Evolutionary conservation across 2,888 invertebrate genomes (phyloP).

Genomic region (Ophion ellenae): DNA sequence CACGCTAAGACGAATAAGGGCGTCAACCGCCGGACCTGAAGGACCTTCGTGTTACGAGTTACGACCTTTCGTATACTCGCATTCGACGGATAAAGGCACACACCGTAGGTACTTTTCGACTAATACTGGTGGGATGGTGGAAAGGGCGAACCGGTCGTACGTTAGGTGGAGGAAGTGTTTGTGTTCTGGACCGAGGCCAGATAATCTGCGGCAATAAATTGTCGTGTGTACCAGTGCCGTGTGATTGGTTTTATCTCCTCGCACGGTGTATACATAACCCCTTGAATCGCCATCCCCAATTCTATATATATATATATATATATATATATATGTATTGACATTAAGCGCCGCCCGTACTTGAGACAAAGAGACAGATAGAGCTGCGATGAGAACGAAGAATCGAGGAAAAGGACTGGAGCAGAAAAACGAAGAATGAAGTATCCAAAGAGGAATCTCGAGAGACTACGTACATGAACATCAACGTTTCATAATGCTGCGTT

Average conservation of each 20-base stretch:
- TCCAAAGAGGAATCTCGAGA: conserved; percentile 47
- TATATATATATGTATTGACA: background rate
- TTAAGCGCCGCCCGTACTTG: background rate
- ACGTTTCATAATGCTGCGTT: conserved; percentile 32
- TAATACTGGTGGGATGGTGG: conserved; percentile 25
- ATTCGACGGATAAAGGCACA: background rate
- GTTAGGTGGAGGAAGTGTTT: conserved; percentile 75
- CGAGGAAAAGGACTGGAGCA: conserved; percentile 40
- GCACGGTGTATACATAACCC: conserved; percentile 69
- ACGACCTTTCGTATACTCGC: conserved; percentile 3
- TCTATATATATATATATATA: conserved; percentile 36
- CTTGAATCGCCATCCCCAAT: conserved; percentile 50
- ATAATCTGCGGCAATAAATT: conserved; percentile 83
- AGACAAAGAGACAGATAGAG: conserved; percentile 15
- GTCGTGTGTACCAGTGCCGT: conserved; percentile 79
- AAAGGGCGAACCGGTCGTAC: conserved; percentile 37
- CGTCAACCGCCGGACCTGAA: background rate
- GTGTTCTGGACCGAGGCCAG: conserved; percentile 81
- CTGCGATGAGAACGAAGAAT: conserved; percentile 19
- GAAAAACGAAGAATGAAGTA: conserved; percentile 56
- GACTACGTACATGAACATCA: conserved; percentile 33
- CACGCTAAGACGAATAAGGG: background rate
- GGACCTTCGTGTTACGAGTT: background rate
- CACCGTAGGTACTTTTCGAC: conserved; percentile 46
- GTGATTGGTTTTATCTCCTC: conserved; percentile 82